Evolutionary conservation across 2,888 invertebrate genomes (phyloP).

Genomic region (Amiota mariae): DNA sequence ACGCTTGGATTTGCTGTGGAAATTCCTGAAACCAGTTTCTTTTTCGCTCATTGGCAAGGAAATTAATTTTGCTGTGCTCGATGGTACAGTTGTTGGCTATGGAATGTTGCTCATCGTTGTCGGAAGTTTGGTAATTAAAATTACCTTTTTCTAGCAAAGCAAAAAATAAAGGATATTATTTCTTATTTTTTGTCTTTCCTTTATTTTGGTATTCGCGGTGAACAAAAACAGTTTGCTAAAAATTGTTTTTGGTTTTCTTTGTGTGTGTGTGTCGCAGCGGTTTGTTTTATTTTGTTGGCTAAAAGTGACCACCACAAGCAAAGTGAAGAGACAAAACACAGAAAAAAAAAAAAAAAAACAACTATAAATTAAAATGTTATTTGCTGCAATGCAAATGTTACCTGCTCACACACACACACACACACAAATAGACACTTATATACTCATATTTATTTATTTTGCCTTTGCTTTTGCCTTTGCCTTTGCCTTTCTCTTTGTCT

Average conservation of each 20-base stretch:
- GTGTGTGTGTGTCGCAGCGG: conserved; percentile 32
- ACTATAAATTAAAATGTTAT: conserved; percentile 60
- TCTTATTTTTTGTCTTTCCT: conserved; percentile 42
- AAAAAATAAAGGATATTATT: conserved; percentile 37
- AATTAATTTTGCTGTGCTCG: conserved; percentile 77
- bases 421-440: neutral
- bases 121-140: conserved; percentile 75
- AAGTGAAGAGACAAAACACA: conserved; percentile 8
- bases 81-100: conserved; percentile 74
- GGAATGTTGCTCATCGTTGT: conserved; percentile 73
- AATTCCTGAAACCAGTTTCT: conserved; percentile 83
- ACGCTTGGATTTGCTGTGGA: conserved; percentile 79
- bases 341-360: conserved; percentile 35
- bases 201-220: conserved; percentile 1
- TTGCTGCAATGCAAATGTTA: conserved; percentile 57
- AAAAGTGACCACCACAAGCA: conserved; percentile 15
- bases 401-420: conserved; percentile 43
- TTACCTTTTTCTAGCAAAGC: conserved; percentile 9
- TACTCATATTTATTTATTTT: neutral
- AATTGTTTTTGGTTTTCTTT: conserved; percentile 27
- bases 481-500: conserved; percentile 28
- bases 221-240: conserved; percentile 15
- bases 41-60: conserved; percentile 86
- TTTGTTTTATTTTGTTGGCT: neutral
- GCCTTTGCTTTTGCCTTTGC: conserved; percentile 26